These are phyloP conservation scores for Dendrolimus houi DNA, from an alignment of 2,888 invertebrate genomes.

Conservation along the genomic window DNA sequence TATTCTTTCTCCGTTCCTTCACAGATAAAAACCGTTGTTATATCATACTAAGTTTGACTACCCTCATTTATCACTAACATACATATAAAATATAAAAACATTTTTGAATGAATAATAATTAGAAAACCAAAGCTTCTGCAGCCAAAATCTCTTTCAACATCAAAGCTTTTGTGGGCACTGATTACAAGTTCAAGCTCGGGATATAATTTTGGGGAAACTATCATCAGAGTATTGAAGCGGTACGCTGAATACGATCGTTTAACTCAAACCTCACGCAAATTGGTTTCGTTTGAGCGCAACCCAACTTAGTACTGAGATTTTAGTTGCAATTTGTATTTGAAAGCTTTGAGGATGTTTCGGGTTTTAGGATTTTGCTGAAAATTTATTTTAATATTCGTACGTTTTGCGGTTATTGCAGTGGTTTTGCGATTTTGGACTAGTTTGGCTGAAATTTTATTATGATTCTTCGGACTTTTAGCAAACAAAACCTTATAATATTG, in stretches of 20 bases:
- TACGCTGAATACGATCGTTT: background rate
- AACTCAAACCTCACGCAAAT: background rate
- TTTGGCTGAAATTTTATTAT: no score
- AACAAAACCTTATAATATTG: no score
- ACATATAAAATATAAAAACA: no score
- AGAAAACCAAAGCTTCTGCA: no score
- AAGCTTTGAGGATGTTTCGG: background rate
- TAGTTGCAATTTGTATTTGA: background rate
- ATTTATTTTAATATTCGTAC: background rate
- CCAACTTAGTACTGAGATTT: background rate
- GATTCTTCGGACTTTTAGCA: no score
- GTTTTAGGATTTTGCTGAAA: background rate
- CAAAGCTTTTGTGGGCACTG: background rate
- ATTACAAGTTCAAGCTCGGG: background rate
- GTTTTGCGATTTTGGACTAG: no score
- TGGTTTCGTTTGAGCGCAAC: background rate
- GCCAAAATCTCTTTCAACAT: background rate
- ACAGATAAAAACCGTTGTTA: no score
- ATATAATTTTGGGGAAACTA: background rate
- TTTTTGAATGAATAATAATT: no score
- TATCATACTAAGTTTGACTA: no score
- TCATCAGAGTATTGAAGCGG: background rate
- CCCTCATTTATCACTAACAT: no score
- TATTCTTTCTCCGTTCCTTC: no score
- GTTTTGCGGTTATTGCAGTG: no score